A percentile compares a stretch with the other conserved stretches of the same genome.
These are phyloP conservation scores for Limnephilus auricula DNA, from an alignment of 2,888 invertebrate species.

Conservation along the genomic window DNA sequence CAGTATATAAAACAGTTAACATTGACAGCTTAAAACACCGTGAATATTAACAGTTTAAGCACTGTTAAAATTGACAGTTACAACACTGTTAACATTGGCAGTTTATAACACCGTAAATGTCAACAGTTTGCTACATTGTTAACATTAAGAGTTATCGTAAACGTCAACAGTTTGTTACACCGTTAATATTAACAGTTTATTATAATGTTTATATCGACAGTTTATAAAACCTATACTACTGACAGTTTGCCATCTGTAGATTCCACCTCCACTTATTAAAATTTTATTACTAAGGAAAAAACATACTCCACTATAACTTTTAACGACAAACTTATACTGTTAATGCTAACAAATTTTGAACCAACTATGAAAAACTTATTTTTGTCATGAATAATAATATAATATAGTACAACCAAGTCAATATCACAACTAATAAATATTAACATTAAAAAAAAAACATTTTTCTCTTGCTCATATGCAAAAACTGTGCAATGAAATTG, in stretches of 20 bases:
- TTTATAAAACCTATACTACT: too few species aligned
- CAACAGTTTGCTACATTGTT: too few species aligned
- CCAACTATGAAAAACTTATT: background rate
- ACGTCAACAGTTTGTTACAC: too few species aligned
- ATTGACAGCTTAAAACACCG: too few species aligned
- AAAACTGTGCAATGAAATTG: background rate
- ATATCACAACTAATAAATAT: conserved; percentile 33
- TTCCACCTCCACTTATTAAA: background rate
- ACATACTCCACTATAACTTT: background rate
- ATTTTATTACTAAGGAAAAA: background rate
- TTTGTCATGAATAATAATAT: background rate
- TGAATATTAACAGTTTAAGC: too few species aligned
- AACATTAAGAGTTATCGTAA: too few species aligned
- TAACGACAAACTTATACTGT: background rate
- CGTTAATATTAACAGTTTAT: too few species aligned
- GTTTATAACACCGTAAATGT: too few species aligned
- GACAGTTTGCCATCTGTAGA: background rate
- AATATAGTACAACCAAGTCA: conserved; percentile 13
- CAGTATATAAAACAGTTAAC: too few species aligned
- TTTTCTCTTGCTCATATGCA: background rate
- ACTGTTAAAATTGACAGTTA: too few species aligned
- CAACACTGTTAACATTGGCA: too few species aligned
- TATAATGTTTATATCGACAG: too few species aligned
- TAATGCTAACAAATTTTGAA: background rate
- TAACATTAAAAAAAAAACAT: background rate